These are phyloP conservation scores for Micromesistius poutassou DNA, from an alignment of 2,797 vertebrate genomes.

Conservation along the genomic window DNA sequence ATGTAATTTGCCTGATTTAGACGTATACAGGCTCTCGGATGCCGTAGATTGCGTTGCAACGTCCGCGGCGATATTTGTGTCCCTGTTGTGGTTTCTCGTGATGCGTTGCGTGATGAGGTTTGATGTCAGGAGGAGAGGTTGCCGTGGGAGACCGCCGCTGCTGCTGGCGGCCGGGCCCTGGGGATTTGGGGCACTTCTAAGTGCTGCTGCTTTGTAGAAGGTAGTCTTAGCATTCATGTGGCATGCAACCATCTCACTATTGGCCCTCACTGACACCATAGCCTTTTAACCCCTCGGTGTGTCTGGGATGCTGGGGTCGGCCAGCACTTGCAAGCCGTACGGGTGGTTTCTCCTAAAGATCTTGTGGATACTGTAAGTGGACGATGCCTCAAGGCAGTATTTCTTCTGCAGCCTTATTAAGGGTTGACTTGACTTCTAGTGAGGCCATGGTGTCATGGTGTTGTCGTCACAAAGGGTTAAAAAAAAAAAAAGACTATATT, in stretches of 20 bases:
- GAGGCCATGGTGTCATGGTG: slow-evolving; percentile 26
- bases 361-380: slow-evolving; percentile 13
- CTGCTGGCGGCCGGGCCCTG: slow-evolving; percentile 35
- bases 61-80: slow-evolving; percentile 60
- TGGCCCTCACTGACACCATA: slow-evolving; percentile 41
- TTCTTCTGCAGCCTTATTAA: slow-evolving; percentile 28
- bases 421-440: slow-evolving; percentile 37
- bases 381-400: slow-evolving; percentile 19
- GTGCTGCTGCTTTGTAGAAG: slow-evolving; percentile 55
- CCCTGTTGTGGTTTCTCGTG: slow-evolving; percentile 62
- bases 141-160: slow-evolving; percentile 19
- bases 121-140: slow-evolving; percentile 44
- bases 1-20: slow-evolving; percentile 69
- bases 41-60: slow-evolving; percentile 46
- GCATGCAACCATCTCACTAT: slow-evolving; percentile 44
- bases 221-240: slow-evolving; percentile 51
- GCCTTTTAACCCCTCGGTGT: slow-evolving; percentile 46
- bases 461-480: slow-evolving; percentile 5
- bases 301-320: slow-evolving; percentile 4
- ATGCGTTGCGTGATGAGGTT: slow-evolving; percentile 50
- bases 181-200: slow-evolving; percentile 53
- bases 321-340: slow-evolving; percentile 35
- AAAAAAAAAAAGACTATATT: slow-evolving; percentile 18
- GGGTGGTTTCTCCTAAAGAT: slow-evolving; percentile 35
- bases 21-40: slow-evolving; percentile 58